These are phyloP conservation scores for Asarcornis scutulata DNA, from an alignment of 2,113 vertebrate genomes.

Conservation along the genomic window DNA sequence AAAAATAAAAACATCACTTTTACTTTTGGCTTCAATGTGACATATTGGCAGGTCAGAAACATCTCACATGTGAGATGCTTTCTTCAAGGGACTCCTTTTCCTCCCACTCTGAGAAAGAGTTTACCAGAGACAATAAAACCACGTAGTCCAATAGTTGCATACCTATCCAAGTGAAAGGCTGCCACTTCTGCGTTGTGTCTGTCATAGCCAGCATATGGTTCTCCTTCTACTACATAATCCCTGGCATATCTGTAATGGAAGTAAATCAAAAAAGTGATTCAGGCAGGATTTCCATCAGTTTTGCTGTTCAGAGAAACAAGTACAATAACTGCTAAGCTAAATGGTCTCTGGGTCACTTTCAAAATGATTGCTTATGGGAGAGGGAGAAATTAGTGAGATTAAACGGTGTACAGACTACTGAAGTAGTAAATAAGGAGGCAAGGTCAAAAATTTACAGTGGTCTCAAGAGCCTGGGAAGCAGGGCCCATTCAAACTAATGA, in stretches of 20 bases:
- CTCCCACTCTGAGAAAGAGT: not conserved
- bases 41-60: not conserved
- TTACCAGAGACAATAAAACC: not conserved
- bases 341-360: not conserved
- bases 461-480: not conserved
- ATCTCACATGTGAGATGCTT: not conserved
- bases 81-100: not conserved
- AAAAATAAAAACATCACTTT: not conserved
- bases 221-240: slow-evolving; percentile 93
- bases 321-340: not conserved
- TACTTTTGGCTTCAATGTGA: not conserved
- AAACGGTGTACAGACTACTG: not conserved
- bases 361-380: not conserved
- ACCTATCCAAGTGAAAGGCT: slow-evolving; percentile 98
- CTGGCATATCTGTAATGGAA: slow-evolving; percentile 87
- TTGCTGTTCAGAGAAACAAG: not conserved
- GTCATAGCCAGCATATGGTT: slow-evolving; percentile 96
- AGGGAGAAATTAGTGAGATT: not conserved
- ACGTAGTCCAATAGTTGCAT: not conserved
- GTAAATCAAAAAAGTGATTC: not conserved
- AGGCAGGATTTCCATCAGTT: not conserved
- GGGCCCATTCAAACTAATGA: not conserved
- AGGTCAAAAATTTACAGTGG: not conserved
- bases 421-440: not conserved
- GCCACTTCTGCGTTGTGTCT: slow-evolving; percentile 97